These are phyloP conservation scores for Oxygymnocypris stewartii DNA, from an alignment of 2,113 vertebrate genomes.

Conservation along the genomic window DNA sequence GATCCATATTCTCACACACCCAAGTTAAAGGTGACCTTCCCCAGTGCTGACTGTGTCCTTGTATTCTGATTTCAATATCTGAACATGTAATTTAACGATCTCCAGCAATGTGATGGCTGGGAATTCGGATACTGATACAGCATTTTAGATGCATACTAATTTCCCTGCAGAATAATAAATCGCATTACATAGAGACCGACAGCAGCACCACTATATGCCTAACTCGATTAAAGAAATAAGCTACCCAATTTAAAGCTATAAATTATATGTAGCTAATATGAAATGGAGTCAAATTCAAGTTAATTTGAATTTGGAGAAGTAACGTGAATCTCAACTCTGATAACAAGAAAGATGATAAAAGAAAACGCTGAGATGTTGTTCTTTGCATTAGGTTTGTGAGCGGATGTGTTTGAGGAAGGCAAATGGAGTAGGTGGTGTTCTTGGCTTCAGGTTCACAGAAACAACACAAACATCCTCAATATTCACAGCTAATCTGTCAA, in stretches of 20 bases:
- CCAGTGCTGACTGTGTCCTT: constrained; percentile 19
- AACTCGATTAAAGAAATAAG: constrained; percentile 40
- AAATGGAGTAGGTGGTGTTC: background rate
- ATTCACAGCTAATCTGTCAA: constrained; percentile 6
- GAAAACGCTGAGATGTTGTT: background rate
- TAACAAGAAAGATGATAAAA: background rate
- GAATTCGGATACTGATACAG: constrained; percentile 34
- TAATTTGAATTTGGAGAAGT: constrained; percentile 25
- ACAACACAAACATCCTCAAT: constrained; percentile 4
- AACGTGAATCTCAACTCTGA: constrained; percentile 15
- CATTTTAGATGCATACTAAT: constrained; percentile 42
- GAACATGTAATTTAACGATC: constrained; percentile 25
- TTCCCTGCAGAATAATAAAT: constrained; percentile 48
- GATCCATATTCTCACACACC: background rate
- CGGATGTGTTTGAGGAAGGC: background rate
- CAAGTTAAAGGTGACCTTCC: constrained; percentile 28
- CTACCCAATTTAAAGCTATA: constrained; percentile 39
- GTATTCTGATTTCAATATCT: constrained; percentile 18
- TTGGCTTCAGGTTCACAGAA: background rate
- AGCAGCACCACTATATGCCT: background rate
- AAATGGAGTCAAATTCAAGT: background rate
- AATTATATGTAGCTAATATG: constrained; percentile 24
- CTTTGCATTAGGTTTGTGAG: background rate
- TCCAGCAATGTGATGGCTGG: constrained; percentile 23
- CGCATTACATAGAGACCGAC: constrained; percentile 24